Conservation (phyloP, 2,113 vertebrate species). For the Suricata suricatta region DNA sequence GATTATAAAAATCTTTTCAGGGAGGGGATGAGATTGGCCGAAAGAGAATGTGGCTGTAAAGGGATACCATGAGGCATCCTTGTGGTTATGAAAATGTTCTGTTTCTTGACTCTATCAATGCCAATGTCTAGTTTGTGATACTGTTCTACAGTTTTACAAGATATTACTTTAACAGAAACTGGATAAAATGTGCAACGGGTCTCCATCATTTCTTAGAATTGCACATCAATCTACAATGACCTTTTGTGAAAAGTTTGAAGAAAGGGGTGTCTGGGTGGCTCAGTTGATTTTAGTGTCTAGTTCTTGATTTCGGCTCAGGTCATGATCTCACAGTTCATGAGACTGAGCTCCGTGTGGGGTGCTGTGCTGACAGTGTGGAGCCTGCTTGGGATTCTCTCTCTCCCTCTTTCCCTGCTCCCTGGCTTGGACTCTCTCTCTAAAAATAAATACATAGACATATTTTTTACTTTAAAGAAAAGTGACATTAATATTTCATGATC, state of each 20-base stretch:
- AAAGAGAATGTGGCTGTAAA: neutral
- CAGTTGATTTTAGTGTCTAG: too few relatives aligned
- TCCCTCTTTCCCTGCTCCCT: too few relatives aligned
- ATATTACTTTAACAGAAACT: neutral
- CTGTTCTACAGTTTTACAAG: neutral
- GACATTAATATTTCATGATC: neutral
- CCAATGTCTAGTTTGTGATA: neutral
- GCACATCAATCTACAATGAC: neutral
- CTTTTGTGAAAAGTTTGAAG: neutral
- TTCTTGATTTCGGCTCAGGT: too few relatives aligned
- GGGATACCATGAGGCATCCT: neutral
- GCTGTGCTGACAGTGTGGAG: too few relatives aligned
- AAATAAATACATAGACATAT: too few relatives aligned
- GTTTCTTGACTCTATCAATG: neutral
- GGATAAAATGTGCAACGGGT: neutral
- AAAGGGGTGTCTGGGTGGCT: neutral
- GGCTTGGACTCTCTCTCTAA: too few relatives aligned
- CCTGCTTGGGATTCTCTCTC: too few relatives aligned
- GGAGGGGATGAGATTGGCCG: neutral
- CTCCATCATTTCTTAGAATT: neutral
- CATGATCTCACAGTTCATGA: too few relatives aligned
- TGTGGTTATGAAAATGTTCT: neutral
- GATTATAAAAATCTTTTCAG: neutral
- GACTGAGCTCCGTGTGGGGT: too few relatives aligned
- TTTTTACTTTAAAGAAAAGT: neutral